Conservation (phyloP, 2,113 vertebrate species). For the Halichoeres trimaculatus region DNA sequence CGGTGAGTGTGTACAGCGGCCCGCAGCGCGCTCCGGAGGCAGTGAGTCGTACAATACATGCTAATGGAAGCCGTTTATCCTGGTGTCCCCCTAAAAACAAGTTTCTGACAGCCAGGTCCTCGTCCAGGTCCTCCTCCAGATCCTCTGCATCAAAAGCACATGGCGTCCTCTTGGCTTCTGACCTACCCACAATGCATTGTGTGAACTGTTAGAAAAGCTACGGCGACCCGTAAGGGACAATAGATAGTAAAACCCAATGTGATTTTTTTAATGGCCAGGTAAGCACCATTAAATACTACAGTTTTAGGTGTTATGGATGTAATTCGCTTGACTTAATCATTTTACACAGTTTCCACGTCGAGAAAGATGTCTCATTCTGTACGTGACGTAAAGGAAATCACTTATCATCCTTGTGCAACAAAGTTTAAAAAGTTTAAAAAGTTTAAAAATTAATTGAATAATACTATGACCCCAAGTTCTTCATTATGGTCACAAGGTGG, state of each 20-base stretch:
- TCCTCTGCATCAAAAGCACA: conserved; percentile 78
- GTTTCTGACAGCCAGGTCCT: background rate
- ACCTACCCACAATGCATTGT: conserved; percentile 83
- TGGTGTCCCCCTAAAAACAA: background rate
- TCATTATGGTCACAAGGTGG: no score
- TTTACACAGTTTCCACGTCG: no score
- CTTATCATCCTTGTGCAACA: no score
- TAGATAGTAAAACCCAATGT: background rate
- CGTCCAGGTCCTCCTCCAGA: background rate
- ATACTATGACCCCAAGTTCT: no score
- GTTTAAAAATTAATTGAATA: no score
- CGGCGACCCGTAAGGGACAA: conserved; percentile 23
- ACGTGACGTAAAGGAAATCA: no score
- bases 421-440: no score
- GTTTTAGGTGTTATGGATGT: no score
- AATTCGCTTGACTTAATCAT: no score
- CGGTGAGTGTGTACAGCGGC: conserved; percentile 58
- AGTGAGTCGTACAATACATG: conserved; percentile 80
- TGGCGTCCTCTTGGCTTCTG: conserved; percentile 81
- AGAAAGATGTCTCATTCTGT: no score
- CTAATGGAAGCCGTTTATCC: background rate
- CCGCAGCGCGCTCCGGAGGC: conserved; percentile 80
- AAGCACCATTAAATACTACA: no score
- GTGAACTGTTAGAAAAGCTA: conserved; percentile 30
- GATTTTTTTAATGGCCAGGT: no score